These are phyloP conservation scores for Tachuris rubrigastra DNA, from an alignment of 2,113 vertebrate genomes.

Conservation along the genomic window DNA sequence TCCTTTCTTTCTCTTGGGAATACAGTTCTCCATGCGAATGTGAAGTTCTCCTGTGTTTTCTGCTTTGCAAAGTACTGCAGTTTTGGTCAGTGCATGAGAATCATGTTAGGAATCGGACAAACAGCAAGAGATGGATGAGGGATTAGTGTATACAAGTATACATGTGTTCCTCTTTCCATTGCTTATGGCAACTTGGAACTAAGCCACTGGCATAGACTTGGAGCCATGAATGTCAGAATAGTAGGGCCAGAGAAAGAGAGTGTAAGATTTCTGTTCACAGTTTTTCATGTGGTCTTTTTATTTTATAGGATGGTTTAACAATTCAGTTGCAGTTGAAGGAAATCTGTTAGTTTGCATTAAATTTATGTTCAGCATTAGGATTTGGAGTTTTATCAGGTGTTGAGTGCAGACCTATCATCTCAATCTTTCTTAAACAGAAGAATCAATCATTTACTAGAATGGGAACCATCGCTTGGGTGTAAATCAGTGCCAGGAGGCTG, in stretches of 20 bases:
- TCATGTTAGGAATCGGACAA: neutral
- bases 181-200: neutral
- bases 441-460: neutral
- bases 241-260: neutral
- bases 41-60: neutral
- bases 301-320: neutral
- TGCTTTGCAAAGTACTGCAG: neutral
- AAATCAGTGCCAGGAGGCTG: neutral
- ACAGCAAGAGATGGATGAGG: neutral
- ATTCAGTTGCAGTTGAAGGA: neutral
- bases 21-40: neutral
- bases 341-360: neutral
- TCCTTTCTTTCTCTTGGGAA: neutral
- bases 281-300: neutral
- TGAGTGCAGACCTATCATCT: neutral
- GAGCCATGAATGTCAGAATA: neutral
- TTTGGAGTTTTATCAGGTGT: neutral
- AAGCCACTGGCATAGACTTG: neutral
- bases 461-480: neutral
- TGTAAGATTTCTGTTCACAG: neutral
- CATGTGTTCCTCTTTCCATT: neutral
- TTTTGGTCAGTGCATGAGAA: neutral
- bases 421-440: neutral
- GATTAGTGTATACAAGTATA: neutral
- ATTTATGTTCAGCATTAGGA: neutral